Evolutionary conservation across 1,140 invertebrate species (phyloP).

Genomic region (Prorops nasuta): DNA sequence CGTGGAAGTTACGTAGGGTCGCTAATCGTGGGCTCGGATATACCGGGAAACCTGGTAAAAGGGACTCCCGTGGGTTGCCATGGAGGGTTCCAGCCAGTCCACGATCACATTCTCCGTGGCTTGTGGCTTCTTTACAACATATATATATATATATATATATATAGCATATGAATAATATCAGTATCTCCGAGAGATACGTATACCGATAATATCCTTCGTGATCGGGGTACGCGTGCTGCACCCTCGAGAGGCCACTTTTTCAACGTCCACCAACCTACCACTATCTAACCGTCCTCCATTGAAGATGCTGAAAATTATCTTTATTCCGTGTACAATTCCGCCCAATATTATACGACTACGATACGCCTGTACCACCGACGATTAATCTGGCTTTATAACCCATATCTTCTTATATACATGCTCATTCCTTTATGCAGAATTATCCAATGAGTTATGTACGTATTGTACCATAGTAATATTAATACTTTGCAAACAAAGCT

Average conservation of each 20-base stretch:
- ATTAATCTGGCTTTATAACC: no score
- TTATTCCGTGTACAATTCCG: no score
- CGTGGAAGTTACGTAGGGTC: constrained; percentile 36
- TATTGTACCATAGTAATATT: no score
- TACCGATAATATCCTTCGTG: constrained; percentile 29
- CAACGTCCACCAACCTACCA: constrained; percentile 5
- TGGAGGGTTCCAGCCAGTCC: constrained; percentile 42
- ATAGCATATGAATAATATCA: constrained; percentile 28
- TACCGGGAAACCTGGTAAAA: constrained; percentile 31
- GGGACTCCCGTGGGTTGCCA: constrained; percentile 37
- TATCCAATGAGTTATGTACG: no score
- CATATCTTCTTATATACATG: no score
- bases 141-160: no score
- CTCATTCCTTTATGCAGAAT: no score
- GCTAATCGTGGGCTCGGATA: constrained; percentile 39
- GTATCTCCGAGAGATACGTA: constrained; percentile 15
- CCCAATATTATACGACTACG: no score
- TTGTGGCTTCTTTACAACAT: constrained; percentile 23
- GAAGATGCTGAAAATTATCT: not conserved
- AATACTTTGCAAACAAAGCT: no score
- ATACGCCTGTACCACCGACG: no score
- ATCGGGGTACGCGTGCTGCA: constrained; percentile 24
- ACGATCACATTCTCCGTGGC: constrained; percentile 29
- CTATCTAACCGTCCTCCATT: not conserved
- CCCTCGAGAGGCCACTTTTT: constrained; percentile 21